phyloP scores from a whole-genome alignment of 2,888 invertebrate species.

The Papilio gigon region DNA sequence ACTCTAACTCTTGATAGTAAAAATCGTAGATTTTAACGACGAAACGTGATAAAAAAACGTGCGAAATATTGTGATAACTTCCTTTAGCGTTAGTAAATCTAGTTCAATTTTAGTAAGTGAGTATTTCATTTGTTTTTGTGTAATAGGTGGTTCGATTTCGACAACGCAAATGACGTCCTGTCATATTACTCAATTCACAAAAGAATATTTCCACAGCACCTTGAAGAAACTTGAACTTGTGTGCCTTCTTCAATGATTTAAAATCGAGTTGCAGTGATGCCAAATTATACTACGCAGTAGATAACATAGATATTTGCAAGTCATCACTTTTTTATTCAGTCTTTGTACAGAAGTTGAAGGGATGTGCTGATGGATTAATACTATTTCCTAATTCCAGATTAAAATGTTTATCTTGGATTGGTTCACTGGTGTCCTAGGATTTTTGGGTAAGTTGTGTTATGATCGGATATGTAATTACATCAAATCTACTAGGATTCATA shows the following conservation, averaged over 20 bases:
- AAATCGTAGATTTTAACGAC: conserved; percentile 73
- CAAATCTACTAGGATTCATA: neutral
- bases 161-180: conserved; percentile 74
- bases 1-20: conserved; percentile 58
- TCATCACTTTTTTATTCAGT: conserved; percentile 64
- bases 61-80: conserved; percentile 78
- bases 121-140: conserved; percentile 60
- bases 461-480: neutral
- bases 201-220: conserved; percentile 37
- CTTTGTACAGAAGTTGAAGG: conserved; percentile 61
- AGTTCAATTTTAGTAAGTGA: conserved; percentile 79
- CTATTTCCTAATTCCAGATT: conserved; percentile 64
- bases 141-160: conserved; percentile 60
- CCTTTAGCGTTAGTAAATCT: conserved; percentile 74
- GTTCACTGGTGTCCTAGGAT: conserved; percentile 96
- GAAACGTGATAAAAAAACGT: conserved; percentile 73
- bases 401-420: conserved; percentile 98
- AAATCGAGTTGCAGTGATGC: conserved; percentile 36
- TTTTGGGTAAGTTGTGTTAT: conserved; percentile 88
- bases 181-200: conserved; percentile 77
- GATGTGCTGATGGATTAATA: conserved; percentile 53
- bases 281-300: conserved; percentile 58
- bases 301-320: conserved; percentile 67
- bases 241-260: conserved; percentile 22
- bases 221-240: conserved; percentile 32